A percentile compares a stretch with the other conserved stretches of the same genome.
These are phyloP conservation scores for Cheilinus undulatus DNA, from an alignment of 2,113 vertebrate genomes.

Conservation along the genomic window DNA sequence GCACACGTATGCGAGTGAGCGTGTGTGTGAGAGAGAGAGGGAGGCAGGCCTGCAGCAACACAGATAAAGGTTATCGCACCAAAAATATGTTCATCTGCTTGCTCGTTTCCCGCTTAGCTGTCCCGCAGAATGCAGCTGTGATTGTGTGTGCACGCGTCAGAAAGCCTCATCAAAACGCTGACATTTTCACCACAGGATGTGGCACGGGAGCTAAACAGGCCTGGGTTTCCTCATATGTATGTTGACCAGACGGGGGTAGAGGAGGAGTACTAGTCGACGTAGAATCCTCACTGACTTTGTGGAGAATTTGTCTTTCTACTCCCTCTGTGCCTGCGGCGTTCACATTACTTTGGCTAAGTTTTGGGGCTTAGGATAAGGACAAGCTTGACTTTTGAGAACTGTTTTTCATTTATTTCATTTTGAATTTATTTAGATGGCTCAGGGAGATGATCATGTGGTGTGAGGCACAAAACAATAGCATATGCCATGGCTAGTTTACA, in stretches of 20 bases:
- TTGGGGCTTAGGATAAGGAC: conserved; percentile 40
- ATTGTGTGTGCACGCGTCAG: conserved; percentile 29
- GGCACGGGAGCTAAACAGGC: conserved; percentile 35
- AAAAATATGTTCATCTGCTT: conserved; percentile 72
- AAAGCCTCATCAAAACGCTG: conserved; percentile 61
- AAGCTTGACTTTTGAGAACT: conserved; percentile 10
- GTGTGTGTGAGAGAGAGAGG: conserved; percentile 2
- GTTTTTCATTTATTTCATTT: not conserved
- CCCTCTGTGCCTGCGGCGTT: conserved; percentile 37
- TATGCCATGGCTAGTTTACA: not conserved
- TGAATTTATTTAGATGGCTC: not conserved
- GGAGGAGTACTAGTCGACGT: conserved; percentile 37
- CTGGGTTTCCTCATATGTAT: conserved; percentile 13
- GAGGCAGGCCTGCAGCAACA: conserved; percentile 53
- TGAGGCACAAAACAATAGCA: not conserved
- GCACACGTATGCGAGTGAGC: conserved; percentile 33
- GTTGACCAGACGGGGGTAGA: conserved; percentile 4
- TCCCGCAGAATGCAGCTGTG: conserved; percentile 28
- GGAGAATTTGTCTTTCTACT: conserved; percentile 38
- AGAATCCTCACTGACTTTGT: conserved; percentile 34
- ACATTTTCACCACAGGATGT: conserved; percentile 56
- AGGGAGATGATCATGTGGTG: not conserved
- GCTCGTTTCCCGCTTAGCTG: conserved; percentile 41
- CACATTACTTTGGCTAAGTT: conserved; percentile 52
- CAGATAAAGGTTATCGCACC: conserved; percentile 77